Evolutionary conservation across 2,113 vertebrate genomes (phyloP).

Genomic region (Percina caprodes): DNA sequence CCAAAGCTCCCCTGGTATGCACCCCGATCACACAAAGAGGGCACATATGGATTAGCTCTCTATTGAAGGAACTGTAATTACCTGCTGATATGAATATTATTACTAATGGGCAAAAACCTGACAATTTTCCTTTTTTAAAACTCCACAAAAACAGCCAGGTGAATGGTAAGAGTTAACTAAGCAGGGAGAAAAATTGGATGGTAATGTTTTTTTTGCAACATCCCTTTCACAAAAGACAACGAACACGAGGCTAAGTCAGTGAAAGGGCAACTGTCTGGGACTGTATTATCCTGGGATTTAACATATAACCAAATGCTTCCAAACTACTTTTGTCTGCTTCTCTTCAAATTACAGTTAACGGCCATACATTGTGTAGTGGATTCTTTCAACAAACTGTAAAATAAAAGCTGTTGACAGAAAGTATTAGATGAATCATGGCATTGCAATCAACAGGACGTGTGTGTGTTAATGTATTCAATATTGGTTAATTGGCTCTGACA

Average conservation of each 20-base stretch:
- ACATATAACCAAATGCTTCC: conserved; percentile 10
- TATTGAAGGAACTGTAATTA: conserved; percentile 78
- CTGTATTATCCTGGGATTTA: conserved; percentile 22
- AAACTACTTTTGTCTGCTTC: background rate
- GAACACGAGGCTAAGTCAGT: conserved; percentile 4
- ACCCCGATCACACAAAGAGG: conserved; percentile 73
- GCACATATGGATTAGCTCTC: conserved; percentile 74
- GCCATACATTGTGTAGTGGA: background rate
- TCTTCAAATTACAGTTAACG: conserved; percentile 10
- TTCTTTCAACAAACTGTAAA: background rate
- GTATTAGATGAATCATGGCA: conserved; percentile 14
- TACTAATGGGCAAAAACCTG: conserved; percentile 49
- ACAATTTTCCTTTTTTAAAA: conserved; percentile 59
- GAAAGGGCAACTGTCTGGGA: conserved; percentile 15
- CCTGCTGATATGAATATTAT: conserved; percentile 76
- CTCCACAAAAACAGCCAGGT: conserved; percentile 24
- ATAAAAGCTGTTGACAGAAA: conserved; percentile 13
- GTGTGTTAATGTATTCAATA: conserved; percentile 25
- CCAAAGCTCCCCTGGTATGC: conserved; percentile 67
- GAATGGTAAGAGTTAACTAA: conserved; percentile 48
- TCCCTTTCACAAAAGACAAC: conserved; percentile 38
- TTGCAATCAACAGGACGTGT: conserved; percentile 30
- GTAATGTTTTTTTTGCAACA: conserved; percentile 33
- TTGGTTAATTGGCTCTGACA: conserved; percentile 35
- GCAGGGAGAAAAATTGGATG: background rate